Conservation (phyloP, 1,140 invertebrate genomes). For the Frieseomelitta varia region DNA sequence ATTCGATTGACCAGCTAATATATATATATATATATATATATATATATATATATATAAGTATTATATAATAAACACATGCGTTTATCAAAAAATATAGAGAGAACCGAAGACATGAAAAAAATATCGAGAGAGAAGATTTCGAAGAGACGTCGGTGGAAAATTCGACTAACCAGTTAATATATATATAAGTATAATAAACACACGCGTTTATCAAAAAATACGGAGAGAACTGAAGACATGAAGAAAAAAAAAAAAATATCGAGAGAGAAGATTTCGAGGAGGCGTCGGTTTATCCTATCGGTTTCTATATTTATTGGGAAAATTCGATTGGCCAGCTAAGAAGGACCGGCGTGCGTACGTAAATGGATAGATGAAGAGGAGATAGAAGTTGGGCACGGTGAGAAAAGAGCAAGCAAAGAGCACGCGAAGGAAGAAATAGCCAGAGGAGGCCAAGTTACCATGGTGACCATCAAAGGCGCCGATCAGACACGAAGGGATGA, state of each 20-base stretch:
- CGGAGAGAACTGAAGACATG: too few species aligned
- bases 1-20: background rate
- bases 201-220: too few species aligned
- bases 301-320: background rate
- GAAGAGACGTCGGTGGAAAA: background rate
- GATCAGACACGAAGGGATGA: slow-evolving; percentile 70
- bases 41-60: too few species aligned
- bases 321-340: background rate
- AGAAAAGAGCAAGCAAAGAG: slow-evolving; percentile 9
- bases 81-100: too few species aligned
- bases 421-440: slow-evolving; percentile 10
- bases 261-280: too few species aligned
- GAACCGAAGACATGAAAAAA: too few species aligned
- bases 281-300: too few species aligned
- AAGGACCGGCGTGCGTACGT: background rate
- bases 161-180: background rate
- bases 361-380: background rate
- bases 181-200: too few species aligned
- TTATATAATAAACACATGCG: too few species aligned
- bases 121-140: too few species aligned
- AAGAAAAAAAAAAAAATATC: too few species aligned
- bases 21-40: too few species aligned
- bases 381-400: background rate
- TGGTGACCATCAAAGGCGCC: slow-evolving; percentile 75
- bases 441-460: slow-evolving; percentile 65